Conservation (phyloP, 2,888 invertebrate genomes). For the Rotaria macrura region DNA sequence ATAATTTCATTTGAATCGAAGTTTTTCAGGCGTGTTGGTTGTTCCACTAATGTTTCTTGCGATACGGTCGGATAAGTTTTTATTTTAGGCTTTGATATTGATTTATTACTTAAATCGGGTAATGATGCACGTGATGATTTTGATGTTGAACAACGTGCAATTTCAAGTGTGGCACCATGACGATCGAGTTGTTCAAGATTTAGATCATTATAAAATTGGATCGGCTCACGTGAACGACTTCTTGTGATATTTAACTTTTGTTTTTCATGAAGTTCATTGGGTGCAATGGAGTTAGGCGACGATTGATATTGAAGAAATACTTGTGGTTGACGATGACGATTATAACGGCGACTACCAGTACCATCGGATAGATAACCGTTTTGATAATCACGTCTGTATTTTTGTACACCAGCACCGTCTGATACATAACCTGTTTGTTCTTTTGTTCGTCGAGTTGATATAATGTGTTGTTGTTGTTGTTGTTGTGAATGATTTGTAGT, state of each 20-base stretch:
- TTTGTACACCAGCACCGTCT: neutral
- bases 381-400: neutral
- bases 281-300: neutral
- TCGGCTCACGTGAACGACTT: constrained; percentile 22
- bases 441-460: neutral
- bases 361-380: constrained; percentile 9
- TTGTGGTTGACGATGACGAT: neutral
- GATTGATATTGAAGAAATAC: constrained; percentile 10
- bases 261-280: neutral
- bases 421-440: neutral
- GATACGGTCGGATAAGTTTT: neutral
- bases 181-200: constrained; percentile 21
- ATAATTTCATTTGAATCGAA: constrained; percentile 27
- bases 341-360: neutral
- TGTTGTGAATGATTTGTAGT: no score
- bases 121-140: constrained; percentile 2
- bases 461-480: neutral
- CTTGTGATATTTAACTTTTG: neutral
- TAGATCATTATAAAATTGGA: neutral
- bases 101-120: neutral
- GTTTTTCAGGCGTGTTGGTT: neutral
- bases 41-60: neutral
- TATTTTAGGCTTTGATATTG: neutral
- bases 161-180: constrained; percentile 10
- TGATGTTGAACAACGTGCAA: neutral